Evolutionary conservation across 1,140 invertebrate species (phyloP).

Genomic region (Eurosta solidaginis): DNA sequence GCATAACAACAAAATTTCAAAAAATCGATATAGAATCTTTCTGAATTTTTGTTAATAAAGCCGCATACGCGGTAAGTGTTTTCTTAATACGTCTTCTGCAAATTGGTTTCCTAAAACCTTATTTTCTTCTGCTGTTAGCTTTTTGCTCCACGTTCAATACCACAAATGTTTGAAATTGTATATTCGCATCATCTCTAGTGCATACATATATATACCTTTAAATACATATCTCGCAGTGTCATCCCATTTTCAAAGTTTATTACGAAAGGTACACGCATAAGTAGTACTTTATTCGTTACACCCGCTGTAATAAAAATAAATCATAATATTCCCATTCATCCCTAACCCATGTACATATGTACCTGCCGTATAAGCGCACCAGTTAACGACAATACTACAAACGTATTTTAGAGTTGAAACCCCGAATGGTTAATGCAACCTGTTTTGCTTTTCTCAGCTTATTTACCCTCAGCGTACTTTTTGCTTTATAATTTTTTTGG

Average conservation of each 20-base stretch:
- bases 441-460: constrained; percentile 33
- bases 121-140: too few relatives aligned
- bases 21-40: too few relatives aligned
- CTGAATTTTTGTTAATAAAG: too few relatives aligned
- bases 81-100: too few relatives aligned
- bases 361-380: constrained; percentile 37
- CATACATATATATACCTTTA: background rate
- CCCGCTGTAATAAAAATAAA: constrained; percentile 60
- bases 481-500: background rate
- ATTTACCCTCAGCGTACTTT: background rate
- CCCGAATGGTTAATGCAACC: constrained; percentile 58
- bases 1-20: too few relatives aligned
- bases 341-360: too few relatives aligned
- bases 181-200: too few relatives aligned
- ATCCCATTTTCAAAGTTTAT: background rate
- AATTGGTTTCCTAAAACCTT: too few relatives aligned
- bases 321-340: constrained; percentile 55
- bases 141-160: too few relatives aligned
- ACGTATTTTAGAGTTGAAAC: constrained; percentile 50
- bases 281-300: constrained; percentile 45
- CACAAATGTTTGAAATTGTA: too few relatives aligned
- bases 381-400: constrained; percentile 10
- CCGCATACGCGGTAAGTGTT: too few relatives aligned
- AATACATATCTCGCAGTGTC: background rate
- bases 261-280: constrained; percentile 9